Conservation (phyloP, 1,140 invertebrate genomes). For the Formica exsecta region DNA sequence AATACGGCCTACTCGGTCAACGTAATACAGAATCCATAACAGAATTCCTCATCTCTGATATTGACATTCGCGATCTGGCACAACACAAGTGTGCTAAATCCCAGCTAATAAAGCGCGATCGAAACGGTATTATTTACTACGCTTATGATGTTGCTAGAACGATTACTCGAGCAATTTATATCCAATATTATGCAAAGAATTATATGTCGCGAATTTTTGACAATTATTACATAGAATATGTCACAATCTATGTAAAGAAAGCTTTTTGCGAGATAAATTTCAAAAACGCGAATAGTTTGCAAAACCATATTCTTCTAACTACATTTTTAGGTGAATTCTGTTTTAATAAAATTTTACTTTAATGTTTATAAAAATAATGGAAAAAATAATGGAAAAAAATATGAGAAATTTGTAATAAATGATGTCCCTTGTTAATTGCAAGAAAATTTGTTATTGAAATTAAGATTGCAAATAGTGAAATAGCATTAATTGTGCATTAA, state of each 20-base stretch:
- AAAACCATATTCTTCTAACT: neutral
- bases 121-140: constrained; percentile 26
- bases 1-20: constrained; percentile 48
- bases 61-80: constrained; percentile 56
- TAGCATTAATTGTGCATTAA: neutral
- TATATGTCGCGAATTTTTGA: neutral
- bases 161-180: neutral
- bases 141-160: neutral
- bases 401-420: neutral
- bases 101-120: constrained; percentile 18
- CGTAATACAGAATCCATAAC: constrained; percentile 45
- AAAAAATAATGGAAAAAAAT: neutral
- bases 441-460: neutral
- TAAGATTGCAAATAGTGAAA: neutral
- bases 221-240: neutral
- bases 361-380: neutral
- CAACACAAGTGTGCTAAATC: constrained; percentile 37
- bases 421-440: neutral
- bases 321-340: neutral
- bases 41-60: constrained; percentile 36
- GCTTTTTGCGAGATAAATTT: neutral
- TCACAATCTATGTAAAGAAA: neutral
- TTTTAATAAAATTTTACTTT: neutral
- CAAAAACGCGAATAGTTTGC: neutral
- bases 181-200: neutral